A percentile compares a stretch with the other conserved stretches of the same genome.
Conservation (phyloP, 1,140 invertebrate genomes). For the Vollenhovia emeryi region DNA sequence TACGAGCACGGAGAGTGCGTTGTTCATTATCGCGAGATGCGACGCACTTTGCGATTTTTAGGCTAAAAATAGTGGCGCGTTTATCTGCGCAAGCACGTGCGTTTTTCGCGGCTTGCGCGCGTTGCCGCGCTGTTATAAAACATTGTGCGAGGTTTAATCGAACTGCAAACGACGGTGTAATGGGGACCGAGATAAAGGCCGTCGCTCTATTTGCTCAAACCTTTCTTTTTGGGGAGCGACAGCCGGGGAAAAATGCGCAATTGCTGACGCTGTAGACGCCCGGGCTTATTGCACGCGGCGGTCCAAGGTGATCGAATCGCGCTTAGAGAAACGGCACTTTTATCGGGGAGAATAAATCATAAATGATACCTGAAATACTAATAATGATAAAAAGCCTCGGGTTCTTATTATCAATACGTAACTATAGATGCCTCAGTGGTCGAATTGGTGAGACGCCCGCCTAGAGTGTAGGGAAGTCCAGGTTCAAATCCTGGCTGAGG, state of each 20-base stretch:
- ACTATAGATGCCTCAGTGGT: no score
- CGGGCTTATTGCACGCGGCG: not conserved
- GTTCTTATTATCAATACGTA: no score
- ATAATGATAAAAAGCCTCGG: no score
- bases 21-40: constrained; percentile 18
- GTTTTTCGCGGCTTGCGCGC: not conserved
- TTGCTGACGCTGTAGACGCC: not conserved
- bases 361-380: no score
- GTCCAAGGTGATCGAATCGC: not conserved
- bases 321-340: not conserved
- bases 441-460: no score
- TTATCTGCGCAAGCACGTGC: constrained; percentile 10
- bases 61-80: constrained; percentile 13
- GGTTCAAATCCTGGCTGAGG: no score
- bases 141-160: not conserved
- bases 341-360: no score
- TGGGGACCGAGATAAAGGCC: constrained; percentile 2
- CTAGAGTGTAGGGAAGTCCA: no score
- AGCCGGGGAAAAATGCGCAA: constrained; percentile 3
- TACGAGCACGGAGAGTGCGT: not conserved
- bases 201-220: not conserved
- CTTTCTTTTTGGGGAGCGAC: not conserved
- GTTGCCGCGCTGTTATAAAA: not conserved
- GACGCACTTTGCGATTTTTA: not conserved
- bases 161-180: constrained; percentile 20